Base-by-base conservation (phyloP, 2,113 vertebrate species). In the Nerophis ophidion region DNA sequence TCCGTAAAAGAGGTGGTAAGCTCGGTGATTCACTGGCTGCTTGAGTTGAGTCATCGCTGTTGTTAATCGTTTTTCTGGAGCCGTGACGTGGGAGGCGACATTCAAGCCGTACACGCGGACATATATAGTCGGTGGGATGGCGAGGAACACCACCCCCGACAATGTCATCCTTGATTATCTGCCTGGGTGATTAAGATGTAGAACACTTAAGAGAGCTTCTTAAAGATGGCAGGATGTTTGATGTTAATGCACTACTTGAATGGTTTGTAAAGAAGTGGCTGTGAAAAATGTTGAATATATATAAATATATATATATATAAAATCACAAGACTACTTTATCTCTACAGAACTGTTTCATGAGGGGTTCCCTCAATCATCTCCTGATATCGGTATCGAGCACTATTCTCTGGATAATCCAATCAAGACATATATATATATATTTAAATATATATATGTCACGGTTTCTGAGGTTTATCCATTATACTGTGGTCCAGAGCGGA, bases 21-120 rank as follows among this genome's bases (percentile, higher is more conserved):
- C 26, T 14, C 8, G 38, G 4, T 65, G 54, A 80, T 59, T 78
- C 58, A 71, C 52, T 63, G 60, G 17, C 60, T 36, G 34, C 47
- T 59, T 54, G 49, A 71, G 61, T 59, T 54, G 49, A 71, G 61
- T 33, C 57, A 48, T 16, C 56, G 35, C 36, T 33, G 50, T 33
- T 49, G 33, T 63, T 61, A 33, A 55, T 52, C 52, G 38, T 38
- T 55, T 16, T 55, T 34, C n/a, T n/a, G 11, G 35, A 55, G 54
- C 7, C 35, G 15, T 12, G 17, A 47, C 35, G 17, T 68, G 17
- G 66, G 34, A 57, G 48, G 34, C 16, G 44, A 17, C 2, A 57
- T 63, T 55, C n/a, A 47, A 57, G 48, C 42, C 61, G 58, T 5
- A 15, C 47, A 2, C 14, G 8, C 9, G 55, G 42, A 55, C n/a